Evolutionary conservation across 1,140 invertebrate species (phyloP).

Genomic region (Rhagoletis pomonella): DNA sequence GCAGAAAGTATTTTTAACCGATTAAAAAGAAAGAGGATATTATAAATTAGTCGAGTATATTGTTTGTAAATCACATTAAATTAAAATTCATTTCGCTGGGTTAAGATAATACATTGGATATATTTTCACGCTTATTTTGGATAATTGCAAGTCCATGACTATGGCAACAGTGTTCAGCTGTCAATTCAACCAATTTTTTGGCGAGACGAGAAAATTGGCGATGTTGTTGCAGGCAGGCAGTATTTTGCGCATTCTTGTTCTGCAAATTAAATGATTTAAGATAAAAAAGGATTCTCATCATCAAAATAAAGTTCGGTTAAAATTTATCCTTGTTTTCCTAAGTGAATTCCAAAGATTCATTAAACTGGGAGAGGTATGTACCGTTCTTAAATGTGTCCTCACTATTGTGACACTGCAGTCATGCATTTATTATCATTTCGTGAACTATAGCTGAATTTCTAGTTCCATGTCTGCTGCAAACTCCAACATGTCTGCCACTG

Average conservation of each 20-base stretch:
- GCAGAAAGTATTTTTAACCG: no score
- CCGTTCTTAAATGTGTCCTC: neutral
- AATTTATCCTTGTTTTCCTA: no score
- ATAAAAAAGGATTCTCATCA: neutral
- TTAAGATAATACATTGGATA: no score
- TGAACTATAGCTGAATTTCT: neutral
- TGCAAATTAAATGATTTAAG: neutral
- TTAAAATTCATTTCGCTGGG: no score
- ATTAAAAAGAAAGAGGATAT: no score
- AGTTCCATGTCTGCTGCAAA: neutral
- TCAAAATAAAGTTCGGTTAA: neutral
- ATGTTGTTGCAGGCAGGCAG: neutral
- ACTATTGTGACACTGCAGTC: neutral
- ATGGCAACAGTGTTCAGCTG: neutral
- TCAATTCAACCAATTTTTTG: neutral
- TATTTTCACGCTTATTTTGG: no score
- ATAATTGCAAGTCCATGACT: no score
- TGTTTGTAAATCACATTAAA: no score
- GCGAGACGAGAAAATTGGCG: neutral
- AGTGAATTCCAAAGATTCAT: no score
- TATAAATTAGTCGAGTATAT: no score
- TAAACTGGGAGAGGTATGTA: no score
- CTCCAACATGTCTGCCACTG: conserved; percentile 37
- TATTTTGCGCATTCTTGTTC: neutral
- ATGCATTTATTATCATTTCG: conserved; percentile 1